These are phyloP conservation scores for Cisticola juncidis DNA, from an alignment of 2,113 vertebrate species.

Conservation along the genomic window DNA sequence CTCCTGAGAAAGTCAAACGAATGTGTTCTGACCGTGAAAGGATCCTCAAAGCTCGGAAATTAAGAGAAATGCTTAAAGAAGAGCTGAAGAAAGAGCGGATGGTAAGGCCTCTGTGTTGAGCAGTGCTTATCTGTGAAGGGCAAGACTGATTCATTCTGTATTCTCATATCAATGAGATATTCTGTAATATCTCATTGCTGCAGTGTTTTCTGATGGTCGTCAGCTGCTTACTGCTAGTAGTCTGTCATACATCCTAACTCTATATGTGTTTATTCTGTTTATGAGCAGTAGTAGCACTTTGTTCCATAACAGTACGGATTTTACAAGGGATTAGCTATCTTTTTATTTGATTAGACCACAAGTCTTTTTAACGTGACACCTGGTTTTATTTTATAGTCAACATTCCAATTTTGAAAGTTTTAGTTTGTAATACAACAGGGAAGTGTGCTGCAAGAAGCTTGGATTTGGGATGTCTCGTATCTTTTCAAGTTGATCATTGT, in stretches of 20 bases:
- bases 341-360: background rate
- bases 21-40: constrained; percentile 80
- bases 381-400: background rate
- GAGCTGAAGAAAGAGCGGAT: constrained; percentile 85
- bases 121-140: background rate
- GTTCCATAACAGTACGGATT: background rate
- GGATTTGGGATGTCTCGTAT: background rate
- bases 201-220: background rate
- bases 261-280: background rate
- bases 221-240: background rate
- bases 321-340: background rate
- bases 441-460: background rate
- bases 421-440: background rate
- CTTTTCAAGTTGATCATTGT: background rate
- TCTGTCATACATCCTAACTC: background rate
- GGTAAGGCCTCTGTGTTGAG: constrained; percentile 67
- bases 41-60: constrained; percentile 86
- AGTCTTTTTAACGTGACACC: background rate
- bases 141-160: background rate
- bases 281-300: background rate
- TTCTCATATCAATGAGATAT: too few species aligned
- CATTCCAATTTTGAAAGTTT: background rate
- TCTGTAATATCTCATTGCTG: background rate
- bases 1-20: constrained; percentile 44
- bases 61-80: constrained; percentile 87